phyloP scores from a whole-genome alignment of 2,113 vertebrate species.

The Periophthalmus modestus region DNA sequence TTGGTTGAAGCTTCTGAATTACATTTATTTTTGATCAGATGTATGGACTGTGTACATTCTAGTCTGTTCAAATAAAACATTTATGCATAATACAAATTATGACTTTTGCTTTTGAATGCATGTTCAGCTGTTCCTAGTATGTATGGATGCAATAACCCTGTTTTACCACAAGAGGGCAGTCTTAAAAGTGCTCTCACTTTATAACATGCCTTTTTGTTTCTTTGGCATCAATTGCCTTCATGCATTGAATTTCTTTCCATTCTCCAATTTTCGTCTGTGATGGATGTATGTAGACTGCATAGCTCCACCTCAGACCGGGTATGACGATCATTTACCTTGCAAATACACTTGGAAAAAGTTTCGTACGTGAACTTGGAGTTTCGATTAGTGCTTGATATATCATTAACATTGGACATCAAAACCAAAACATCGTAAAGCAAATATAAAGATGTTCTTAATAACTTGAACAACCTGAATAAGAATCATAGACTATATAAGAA shows the following conservation, averaged over 20 bases:
- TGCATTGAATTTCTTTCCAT: not conserved
- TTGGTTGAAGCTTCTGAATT: slow-evolving; percentile 48
- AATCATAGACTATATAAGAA: too few species aligned
- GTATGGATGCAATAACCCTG: not conserved
- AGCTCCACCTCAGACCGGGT: slow-evolving; percentile 22
- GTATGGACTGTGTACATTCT: slow-evolving; percentile 48
- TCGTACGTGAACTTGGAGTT: not conserved
- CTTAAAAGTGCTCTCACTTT: not conserved
- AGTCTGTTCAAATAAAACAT: slow-evolving; percentile 75
- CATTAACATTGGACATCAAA: not conserved
- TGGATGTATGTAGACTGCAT: not conserved
- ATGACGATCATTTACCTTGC: not conserved
- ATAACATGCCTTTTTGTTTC: not conserved
- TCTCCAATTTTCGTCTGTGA: not conserved
- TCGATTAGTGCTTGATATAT: not conserved
- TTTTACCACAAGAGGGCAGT: slow-evolving; percentile 49
- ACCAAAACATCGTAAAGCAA: too few species aligned
- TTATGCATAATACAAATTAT: slow-evolving; percentile 60
- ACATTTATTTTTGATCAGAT: slow-evolving; percentile 52
- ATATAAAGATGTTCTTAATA: too few species aligned
- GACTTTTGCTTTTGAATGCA: too few species aligned
- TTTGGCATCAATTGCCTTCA: not conserved
- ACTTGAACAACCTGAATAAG: too few species aligned
- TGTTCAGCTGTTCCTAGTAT: not conserved
- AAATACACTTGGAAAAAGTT: not conserved